Evolutionary conservation across 2,888 invertebrate genomes (phyloP).

Genomic region (Piscicola geometra): DNA sequence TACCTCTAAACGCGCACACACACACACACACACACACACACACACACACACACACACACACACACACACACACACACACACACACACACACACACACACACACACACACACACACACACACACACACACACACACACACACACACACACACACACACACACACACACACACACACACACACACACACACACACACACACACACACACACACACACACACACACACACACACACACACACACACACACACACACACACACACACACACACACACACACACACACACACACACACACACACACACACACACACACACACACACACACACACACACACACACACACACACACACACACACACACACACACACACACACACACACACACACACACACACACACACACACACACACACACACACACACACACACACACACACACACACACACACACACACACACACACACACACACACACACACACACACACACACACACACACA

Average conservation of each 20-base stretch:
- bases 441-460: conserved; percentile 36
- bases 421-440: conserved; percentile 33
- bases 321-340: too few relatives aligned
- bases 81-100: conserved; percentile 33
- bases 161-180: conserved; percentile 30
- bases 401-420: conserved; percentile 32
- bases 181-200: conserved; percentile 28
- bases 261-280: too few relatives aligned
- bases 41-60: conserved; percentile 32
- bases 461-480: conserved; percentile 36
- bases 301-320: too few relatives aligned
- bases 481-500: conserved; percentile 37
- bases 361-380: too few relatives aligned
- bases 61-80: conserved; percentile 32
- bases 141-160: conserved; percentile 33
- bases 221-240: conserved; percentile 8
- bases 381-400: conserved; percentile 5
- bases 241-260: background rate
- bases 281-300: too few relatives aligned
- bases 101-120: conserved; percentile 31
- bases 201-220: conserved; percentile 22
- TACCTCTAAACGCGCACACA: conserved; percentile 5
- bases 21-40: conserved; percentile 32
- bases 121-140: conserved; percentile 25
- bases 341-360: too few relatives aligned